Percentiles rank a stretch among this genome's conserved stretches.
Evolutionary conservation across 2,113 vertebrate species (phyloP).

Genomic region (Mastomys coucha): DNA sequence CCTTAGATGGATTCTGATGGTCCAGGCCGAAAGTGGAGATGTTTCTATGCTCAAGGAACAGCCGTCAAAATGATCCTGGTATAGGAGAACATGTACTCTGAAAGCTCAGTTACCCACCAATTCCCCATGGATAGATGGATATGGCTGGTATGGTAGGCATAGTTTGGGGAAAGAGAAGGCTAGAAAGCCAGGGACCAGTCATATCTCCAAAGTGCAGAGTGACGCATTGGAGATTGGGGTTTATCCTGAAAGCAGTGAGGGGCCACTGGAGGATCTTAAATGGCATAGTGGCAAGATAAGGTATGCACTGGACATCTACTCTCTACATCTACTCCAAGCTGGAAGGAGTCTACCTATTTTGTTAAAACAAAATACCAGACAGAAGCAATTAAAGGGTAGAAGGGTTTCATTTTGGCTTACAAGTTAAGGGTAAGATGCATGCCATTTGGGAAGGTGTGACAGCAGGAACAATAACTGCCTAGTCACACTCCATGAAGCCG

Average conservation of each 20-base stretch:
- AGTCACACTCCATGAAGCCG: neutral
- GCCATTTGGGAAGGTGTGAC: neutral
- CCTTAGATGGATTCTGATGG: neutral
- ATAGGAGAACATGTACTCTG: too few species aligned
- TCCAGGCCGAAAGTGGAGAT: neutral
- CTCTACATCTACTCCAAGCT: neutral
- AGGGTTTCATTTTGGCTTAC: neutral
- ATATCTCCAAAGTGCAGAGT: too few species aligned
- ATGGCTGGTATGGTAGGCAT: neutral
- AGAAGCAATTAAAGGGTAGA: neutral
- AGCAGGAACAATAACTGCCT: neutral
- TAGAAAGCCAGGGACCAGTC: neutral
- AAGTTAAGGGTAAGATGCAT: neutral
- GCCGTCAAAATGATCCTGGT: neutral
- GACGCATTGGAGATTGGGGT: neutral
- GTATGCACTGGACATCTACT: neutral
- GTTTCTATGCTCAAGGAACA: neutral
- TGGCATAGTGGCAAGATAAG: neutral
- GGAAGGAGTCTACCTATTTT: neutral
- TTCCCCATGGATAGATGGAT: accelerated
- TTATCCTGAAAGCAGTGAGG: neutral
- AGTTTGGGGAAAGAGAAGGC: too few species aligned
- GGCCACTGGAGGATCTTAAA: neutral
- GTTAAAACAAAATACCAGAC: neutral
- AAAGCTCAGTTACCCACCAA: neutral